These are phyloP conservation scores for Clarias magur DNA, from an alignment of 2,113 vertebrate species.

Conservation along the genomic window DNA sequence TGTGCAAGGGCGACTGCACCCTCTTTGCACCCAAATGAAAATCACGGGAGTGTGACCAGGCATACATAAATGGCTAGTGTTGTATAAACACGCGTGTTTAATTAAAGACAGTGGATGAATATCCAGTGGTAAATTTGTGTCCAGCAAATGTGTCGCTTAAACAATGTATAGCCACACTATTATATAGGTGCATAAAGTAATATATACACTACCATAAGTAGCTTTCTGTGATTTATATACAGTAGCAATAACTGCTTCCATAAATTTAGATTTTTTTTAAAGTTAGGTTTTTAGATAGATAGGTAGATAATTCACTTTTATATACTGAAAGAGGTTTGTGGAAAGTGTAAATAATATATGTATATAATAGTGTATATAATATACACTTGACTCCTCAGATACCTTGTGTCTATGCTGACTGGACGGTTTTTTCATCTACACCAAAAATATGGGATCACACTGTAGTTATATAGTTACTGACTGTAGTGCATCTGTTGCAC, in stretches of 20 bases:
- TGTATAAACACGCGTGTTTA: neutral
- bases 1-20: slow-evolving; percentile 57
- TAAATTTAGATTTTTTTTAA: neutral
- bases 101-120: neutral
- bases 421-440: neutral
- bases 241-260: neutral
- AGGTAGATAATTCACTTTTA: too few relatives aligned
- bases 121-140: neutral
- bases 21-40: slow-evolving; percentile 37
- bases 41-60: neutral
- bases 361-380: too few relatives aligned
- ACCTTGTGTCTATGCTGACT: neutral
- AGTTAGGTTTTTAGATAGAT: neutral
- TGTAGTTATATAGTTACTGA: neutral
- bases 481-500: neutral
- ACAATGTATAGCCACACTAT: neutral
- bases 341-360: neutral
- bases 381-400: neutral
- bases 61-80: neutral
- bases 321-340: neutral
- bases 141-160: neutral
- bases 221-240: neutral
- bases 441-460: neutral
- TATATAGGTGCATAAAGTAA: neutral
- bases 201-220: neutral